Base-by-base conservation (phyloP, 92 coral and sea anemone genomes). In the Pocillopora grandis region DNA sequence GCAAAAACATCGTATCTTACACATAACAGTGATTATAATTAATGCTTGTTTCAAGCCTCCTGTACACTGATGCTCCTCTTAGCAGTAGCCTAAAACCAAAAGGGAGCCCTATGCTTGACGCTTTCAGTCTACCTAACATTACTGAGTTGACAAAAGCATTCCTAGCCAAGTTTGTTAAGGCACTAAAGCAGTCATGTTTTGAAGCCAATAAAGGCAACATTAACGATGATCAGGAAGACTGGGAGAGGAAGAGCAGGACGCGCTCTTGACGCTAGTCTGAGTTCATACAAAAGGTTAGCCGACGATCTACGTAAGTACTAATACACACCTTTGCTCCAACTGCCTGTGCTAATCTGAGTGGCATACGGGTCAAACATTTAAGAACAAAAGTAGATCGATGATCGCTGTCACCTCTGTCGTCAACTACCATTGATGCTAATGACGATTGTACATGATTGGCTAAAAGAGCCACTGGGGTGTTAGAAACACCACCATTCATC, bases 361-460 rank as follows among this genome's bases (percentile, higher is more conserved):
- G 98, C 72, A 95, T 83, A 27, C 95, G 92, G 52, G 76, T 66
- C 49, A 95, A 85, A 76, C 98, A 95, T 37, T 79, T 78, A 52
- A 95, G 87, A 37, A 92, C 92, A 84, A 95, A 95, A 62, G 71
- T 78, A 21, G 88, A 78, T 75, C 88, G 76, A n/a, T 76, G 66
- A 68, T 64, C 73, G 49, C 74, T 58, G 21, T 61, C 90, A 67
- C 66, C 78, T 75, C 23, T 69, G n/a, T 73, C 83, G 36, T n/a
- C 58, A 7, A 85, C 71, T 5, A 76, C 80, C 72, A 93, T 66
- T 31, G 78, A 76, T 12, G 88, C 85, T 27, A 95, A 59, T 5
- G 90, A 88, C 21, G 92, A 86, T 20, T 87, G 89, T 60, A 95
- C 88, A 86, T 95, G 97, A 78, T 93, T 95, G 79, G 93, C 87